Conservation (phyloP, 64 coral and sea anemone genomes). For the Pachyseris speciosa region DNA sequence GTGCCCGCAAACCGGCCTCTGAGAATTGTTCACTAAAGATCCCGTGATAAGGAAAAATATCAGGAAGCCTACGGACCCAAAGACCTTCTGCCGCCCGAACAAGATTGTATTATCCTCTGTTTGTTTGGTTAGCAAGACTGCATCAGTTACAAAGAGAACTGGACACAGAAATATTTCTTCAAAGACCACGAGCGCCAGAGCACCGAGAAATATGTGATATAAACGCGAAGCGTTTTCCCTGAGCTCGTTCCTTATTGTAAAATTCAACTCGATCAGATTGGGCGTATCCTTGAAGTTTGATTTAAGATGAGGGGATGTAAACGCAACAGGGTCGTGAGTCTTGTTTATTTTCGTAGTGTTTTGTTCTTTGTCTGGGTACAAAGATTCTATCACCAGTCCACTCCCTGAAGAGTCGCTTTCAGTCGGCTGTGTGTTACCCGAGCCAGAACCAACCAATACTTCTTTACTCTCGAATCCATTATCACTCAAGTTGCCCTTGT, state of each 20-base stretch:
- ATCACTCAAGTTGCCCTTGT: neutral
- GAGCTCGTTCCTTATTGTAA: slow-evolving; percentile 64
- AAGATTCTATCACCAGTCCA: neutral
- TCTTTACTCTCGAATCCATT: neutral
- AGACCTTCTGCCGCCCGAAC: slow-evolving; percentile 76
- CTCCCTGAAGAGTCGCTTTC: slow-evolving; percentile 6
- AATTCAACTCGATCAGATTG: slow-evolving; percentile 17
- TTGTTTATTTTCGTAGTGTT: neutral
- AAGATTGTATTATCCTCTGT: slow-evolving; percentile 51
- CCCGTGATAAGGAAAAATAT: slow-evolving; percentile 66
- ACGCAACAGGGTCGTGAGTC: neutral
- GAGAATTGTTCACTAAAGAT: slow-evolving; percentile 68
- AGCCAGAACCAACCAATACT: neutral
- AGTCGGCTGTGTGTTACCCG: neutral
- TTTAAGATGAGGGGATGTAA: neutral
- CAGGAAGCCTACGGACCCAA: slow-evolving; percentile 80
- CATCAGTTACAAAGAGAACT: slow-evolving; percentile 71
- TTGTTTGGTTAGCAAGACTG: slow-evolving; percentile 80
- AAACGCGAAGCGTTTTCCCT: slow-evolving; percentile 43
- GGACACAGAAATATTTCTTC: slow-evolving; percentile 72
- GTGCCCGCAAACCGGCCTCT: slow-evolving; percentile 69
- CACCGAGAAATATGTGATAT: slow-evolving; percentile 77
- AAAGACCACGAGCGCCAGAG: slow-evolving; percentile 63
- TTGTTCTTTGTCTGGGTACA: neutral
- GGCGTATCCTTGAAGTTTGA: neutral